Evolutionary conservation across 2,888 invertebrate species (phyloP), one percentile per base, ranked within the genome.

Genomic region (Platycheirus rosarum): DNA sequence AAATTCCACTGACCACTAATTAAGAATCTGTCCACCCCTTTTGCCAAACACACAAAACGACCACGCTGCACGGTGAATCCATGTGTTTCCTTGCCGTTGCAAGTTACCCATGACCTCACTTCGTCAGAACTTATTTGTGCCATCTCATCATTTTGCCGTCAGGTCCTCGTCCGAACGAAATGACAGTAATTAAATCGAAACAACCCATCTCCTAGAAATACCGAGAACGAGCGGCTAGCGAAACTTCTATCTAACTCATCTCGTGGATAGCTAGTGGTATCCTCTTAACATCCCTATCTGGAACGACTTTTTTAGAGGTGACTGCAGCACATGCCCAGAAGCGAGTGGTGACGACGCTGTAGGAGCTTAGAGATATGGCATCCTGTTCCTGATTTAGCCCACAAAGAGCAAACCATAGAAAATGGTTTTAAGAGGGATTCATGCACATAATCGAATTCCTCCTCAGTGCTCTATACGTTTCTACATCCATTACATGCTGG

Each of bases 171-270:
- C 48, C 55, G 23, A 74, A 73, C 55, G 74, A 69, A 55, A 75
- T 60, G 79, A 69, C 69, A 79, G 75, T 79, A 68, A 79, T 79
- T 79, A 79, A 79, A 79, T 74, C 63, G 68, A 68, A 63, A 74
- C 74, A 49, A 63, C 55, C 60, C 48, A 46, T 46, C 57, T 60
- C 42, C 16, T 16, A 29, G 44, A 7, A 60, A 18, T 16, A 20
- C 1, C 8, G 16, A 29, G n/a, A n/a, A 13, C 42, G 13, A 29
- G 11, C 44, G 60, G 29, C 42, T n/a, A 44, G 60, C 29, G 44
- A 57, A 40, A 51, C 26, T 51, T 51, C 65, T 40, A 40, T 49
- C 62, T 53, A 32, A 29, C 62, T 51, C 35, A 71, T 46, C 35
- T 35, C 11, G 49, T 29, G 32, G 55, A 18, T 40, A 13, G 9